Evolutionary conservation across 2,113 vertebrate genomes (phyloP).

Genomic region (Bubo blakistoni): DNA sequence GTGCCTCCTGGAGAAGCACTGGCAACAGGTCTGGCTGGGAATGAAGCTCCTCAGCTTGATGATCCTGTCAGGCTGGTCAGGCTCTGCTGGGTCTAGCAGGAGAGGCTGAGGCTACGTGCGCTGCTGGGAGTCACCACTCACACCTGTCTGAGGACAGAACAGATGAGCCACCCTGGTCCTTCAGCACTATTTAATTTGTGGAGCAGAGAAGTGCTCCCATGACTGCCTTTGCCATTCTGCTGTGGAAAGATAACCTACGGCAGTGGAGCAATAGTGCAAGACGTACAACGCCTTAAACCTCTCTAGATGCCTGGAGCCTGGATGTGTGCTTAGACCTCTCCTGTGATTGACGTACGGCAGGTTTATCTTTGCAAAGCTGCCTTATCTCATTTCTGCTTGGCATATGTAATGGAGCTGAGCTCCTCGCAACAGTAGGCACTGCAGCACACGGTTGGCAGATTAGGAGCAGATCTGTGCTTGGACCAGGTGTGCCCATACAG

Average conservation of each 20-base stretch:
- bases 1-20: not conserved
- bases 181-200: not conserved
- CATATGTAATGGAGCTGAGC: not conserved
- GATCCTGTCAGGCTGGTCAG: not conserved
- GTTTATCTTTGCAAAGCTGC: not conserved
- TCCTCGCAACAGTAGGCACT: not conserved
- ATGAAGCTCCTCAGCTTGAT: not conserved
- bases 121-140: not conserved
- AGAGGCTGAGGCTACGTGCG: not conserved
- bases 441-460: accelerated
- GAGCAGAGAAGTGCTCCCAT: not conserved
- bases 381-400: not conserved
- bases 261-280: not conserved
- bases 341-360: not conserved
- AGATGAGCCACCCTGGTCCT: not conserved
- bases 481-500: not conserved
- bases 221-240: not conserved
- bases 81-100: not conserved
- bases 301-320: not conserved
- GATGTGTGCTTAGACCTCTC: not conserved
- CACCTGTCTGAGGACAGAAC: not conserved
- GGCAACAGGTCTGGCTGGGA: not conserved
- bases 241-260: not conserved
- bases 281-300: not conserved
- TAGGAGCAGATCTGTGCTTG: not conserved